Conservation (phyloP, 2,888 invertebrate species). For the Lasioglossum vierecki region DNA sequence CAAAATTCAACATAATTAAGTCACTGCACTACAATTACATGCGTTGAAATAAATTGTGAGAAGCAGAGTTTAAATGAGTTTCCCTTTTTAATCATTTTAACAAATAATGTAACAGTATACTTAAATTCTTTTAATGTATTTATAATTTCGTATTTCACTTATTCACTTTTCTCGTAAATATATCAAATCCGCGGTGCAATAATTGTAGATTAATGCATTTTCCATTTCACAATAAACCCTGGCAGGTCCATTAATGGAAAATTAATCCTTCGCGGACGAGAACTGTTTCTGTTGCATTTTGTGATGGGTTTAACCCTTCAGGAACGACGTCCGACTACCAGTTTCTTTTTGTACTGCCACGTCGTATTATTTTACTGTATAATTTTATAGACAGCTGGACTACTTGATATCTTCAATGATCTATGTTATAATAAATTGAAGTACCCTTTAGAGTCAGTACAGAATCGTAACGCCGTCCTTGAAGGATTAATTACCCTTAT, state of each 20-base stretch:
- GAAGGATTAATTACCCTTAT: too few relatives aligned
- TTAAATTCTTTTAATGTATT: not conserved
- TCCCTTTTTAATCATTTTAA: not conserved
- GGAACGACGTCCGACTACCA: not conserved
- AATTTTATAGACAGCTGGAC: not conserved
- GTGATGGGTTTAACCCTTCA: not conserved
- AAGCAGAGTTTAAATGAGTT: not conserved
- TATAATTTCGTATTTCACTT: not conserved
- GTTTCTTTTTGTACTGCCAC: not conserved
- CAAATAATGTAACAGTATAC: not conserved
- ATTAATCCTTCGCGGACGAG: not conserved
- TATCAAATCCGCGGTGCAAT: not conserved
- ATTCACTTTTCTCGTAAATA: not conserved
- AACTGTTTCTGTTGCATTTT: not conserved
- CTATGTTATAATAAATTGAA: not conserved
- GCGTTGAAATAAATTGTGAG: not conserved
- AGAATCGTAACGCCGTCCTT: not conserved
- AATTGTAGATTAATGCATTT: not conserved
- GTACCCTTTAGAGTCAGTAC: not conserved
- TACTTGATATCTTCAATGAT: not conserved
- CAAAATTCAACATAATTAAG: too few relatives aligned
- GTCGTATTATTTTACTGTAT: not conserved
- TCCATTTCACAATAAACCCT: not conserved
- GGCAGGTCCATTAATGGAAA: slow-evolving; percentile 1
- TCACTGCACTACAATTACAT: too few relatives aligned